Evolutionary conservation across 2,888 invertebrate genomes (phyloP).

Genomic region (Dorcus parallelipipedus): DNA sequence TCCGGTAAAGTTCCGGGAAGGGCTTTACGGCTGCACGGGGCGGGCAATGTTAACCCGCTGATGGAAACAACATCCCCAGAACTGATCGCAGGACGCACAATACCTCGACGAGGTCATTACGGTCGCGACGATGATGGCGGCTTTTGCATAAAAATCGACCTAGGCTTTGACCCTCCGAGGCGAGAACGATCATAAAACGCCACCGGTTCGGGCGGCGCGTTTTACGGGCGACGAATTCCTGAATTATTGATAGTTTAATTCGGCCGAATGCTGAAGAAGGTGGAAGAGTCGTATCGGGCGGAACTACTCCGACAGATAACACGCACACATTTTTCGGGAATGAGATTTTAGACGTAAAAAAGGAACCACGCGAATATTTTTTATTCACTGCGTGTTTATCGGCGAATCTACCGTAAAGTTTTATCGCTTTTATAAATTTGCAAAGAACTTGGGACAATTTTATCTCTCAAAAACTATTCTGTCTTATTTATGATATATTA

Average conservation of each 20-base stretch:
- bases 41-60: conserved; percentile 4
- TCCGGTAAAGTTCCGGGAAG: conserved; percentile 36
- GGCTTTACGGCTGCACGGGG: conserved; percentile 37
- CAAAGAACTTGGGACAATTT: no score
- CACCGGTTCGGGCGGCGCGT: conserved; percentile 34
- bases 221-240: conserved; percentile 40
- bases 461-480: no score
- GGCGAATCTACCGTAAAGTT: no score
- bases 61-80: conserved; percentile 7
- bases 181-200: conserved; percentile 33
- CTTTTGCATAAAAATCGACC: no score
- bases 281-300: conserved; percentile 38
- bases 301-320: conserved; percentile 1
- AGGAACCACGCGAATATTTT: no score
- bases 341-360: no score
- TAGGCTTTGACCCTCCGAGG: conserved; percentile 5
- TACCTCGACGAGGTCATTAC: no score
- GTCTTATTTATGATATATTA: no score
- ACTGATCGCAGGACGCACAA: conserved; percentile 17
- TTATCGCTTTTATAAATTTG: no score
- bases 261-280: conserved; percentile 43
- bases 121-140: no score
- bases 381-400: no score
- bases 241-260: conserved; percentile 51
- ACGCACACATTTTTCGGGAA: not conserved